These are phyloP conservation scores for Xestia rhomboidea DNA, from an alignment of 2,888 invertebrate species.

Conservation along the genomic window DNA sequence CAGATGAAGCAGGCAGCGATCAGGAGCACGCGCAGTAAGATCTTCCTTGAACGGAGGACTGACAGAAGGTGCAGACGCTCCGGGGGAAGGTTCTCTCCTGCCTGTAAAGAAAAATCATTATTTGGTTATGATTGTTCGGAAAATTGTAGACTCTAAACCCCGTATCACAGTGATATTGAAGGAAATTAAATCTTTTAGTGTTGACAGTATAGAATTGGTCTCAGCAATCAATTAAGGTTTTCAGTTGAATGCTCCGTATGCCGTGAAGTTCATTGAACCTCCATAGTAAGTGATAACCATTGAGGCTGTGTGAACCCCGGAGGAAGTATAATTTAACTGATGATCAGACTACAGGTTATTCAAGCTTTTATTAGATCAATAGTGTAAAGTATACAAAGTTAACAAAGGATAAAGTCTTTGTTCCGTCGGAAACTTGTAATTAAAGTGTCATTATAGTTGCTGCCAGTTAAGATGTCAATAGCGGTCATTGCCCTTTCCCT, in stretches of 20 bases:
- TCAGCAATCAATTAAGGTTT: constrained; percentile 1
- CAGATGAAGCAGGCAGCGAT: constrained; percentile 92
- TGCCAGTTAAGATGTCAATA: no score
- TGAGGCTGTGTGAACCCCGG: not conserved
- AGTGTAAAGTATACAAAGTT: constrained; percentile 7
- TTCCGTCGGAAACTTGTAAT: not conserved
- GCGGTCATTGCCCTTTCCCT: no score
- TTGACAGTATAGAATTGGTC: not conserved
- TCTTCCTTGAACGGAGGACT: constrained; percentile 80
- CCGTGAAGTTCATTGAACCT: constrained; percentile 30
- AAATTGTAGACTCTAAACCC: not conserved
- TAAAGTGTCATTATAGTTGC: not conserved
- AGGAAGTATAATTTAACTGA: not conserved
- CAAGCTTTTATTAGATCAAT: not conserved
- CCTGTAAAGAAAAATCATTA: constrained; percentile 64
- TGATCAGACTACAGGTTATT: not conserved
- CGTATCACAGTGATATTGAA: no score
- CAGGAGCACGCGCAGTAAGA: constrained; percentile 81
- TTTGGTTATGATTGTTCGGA: not conserved
- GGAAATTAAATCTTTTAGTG: constrained; percentile 27
- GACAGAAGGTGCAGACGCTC: constrained; percentile 72
- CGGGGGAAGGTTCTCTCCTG: constrained; percentile 51
- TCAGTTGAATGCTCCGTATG: not conserved
- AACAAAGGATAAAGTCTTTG: constrained; percentile 2
- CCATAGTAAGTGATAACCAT: not conserved